Evolutionary conservation across 2,888 invertebrate genomes (phyloP).

Genomic region (Leptothorax acervorum): DNA sequence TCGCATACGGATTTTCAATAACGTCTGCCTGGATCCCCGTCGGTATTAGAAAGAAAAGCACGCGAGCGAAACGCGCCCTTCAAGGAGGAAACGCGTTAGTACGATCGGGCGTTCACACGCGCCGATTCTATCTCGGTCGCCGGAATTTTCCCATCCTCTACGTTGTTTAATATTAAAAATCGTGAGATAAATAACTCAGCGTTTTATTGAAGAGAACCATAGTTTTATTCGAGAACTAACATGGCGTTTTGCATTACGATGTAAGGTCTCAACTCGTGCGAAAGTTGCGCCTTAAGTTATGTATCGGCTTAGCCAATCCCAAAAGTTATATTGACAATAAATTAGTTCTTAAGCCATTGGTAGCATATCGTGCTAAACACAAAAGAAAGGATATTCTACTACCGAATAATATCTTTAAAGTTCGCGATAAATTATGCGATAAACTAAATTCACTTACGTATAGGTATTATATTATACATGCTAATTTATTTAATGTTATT

Average conservation of each 20-base stretch:
- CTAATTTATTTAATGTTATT: constrained; percentile 9
- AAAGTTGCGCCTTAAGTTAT: constrained; percentile 19
- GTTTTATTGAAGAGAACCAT: not conserved
- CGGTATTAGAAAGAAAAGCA: constrained; percentile 60
- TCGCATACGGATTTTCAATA: constrained; percentile 72
- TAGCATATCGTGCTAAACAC: constrained; percentile 1
- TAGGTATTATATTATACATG: not conserved
- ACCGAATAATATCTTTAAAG: not conserved
- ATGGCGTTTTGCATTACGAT: not conserved
- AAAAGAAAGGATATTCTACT: constrained; percentile 10
- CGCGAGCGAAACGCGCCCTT: constrained; percentile 25
- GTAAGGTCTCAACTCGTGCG: not conserved
- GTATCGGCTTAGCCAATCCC: constrained; percentile 40
- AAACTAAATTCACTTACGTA: constrained; percentile 1
- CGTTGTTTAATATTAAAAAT: constrained; percentile 35
- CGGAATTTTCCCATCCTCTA: not conserved
- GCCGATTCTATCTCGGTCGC: constrained; percentile 20
- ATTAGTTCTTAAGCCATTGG: constrained; percentile 46
- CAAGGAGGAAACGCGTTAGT: not conserved
- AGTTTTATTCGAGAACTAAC: constrained; percentile 3
- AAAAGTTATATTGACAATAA: constrained; percentile 61
- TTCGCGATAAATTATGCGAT: constrained; percentile 25
- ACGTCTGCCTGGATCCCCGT: constrained; percentile 55
- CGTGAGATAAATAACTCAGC: constrained; percentile 32
- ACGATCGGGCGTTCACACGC: constrained; percentile 15